A percentile compares a stretch with the other conserved stretches of the same genome.
phyloP scores from a whole-genome alignment of 2,797 vertebrate genomes.

The Brachyalestes nurse region DNA sequence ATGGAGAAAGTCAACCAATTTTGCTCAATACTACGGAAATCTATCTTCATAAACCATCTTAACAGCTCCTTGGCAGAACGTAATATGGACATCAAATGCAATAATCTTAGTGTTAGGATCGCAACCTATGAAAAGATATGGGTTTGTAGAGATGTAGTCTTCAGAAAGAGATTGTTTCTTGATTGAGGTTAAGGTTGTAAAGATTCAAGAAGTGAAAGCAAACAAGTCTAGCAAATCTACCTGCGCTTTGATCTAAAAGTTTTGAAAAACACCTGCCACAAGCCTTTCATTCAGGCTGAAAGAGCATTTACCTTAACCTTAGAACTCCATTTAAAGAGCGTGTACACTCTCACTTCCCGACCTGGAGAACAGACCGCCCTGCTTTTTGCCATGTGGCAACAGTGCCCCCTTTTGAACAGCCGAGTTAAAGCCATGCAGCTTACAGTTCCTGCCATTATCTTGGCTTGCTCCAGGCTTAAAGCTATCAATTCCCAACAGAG shows the following conservation, averaged over 20 bases:
- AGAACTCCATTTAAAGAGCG: background rate
- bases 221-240: background rate
- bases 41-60: constrained; percentile 12
- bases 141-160: background rate
- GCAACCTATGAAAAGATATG: background rate
- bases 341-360: background rate
- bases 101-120: background rate
- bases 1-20: background rate
- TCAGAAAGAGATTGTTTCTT: background rate
- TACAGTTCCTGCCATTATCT: constrained; percentile 13
- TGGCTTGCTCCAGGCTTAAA: constrained; percentile 53
- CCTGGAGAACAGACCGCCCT: background rate
- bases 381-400: constrained; percentile 47
- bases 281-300: background rate
- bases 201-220: background rate
- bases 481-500: constrained; percentile 65
- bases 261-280: background rate
- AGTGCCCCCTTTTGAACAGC: constrained; percentile 52
- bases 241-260: background rate
- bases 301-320: background rate
- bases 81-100: background rate
- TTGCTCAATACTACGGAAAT: background rate
- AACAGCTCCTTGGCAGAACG: background rate
- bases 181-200: background rate
- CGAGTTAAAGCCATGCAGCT: background rate